Evolutionary conservation across 2,888 invertebrate genomes (phyloP).

Genomic region (Belgica antarctica): DNA sequence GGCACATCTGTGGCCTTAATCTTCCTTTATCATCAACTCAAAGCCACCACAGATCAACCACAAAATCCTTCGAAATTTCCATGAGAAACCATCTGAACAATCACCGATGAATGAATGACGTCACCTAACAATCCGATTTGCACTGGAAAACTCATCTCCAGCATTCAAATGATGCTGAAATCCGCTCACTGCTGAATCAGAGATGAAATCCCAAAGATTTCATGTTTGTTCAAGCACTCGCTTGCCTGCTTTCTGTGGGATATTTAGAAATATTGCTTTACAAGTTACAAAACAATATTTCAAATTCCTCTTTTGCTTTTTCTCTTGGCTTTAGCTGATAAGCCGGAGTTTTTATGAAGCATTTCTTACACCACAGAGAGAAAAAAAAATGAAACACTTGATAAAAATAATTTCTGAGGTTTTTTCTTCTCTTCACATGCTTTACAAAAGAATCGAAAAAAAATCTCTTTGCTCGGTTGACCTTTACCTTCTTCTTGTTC

Average conservation of each 20-base stretch:
- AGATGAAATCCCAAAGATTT: neutral
- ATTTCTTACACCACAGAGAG: conserved; percentile 37
- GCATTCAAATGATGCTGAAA: neutral
- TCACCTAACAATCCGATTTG: too few relatives aligned
- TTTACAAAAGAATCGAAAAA: neutral
- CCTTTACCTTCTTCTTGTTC: conserved; percentile 34
- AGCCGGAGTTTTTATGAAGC: conserved; percentile 41
- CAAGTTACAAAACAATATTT: conserved; percentile 10
- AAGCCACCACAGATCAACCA: too few relatives aligned
- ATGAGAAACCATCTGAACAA: too few relatives aligned
- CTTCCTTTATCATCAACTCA: too few relatives aligned
- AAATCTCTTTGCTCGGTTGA: conserved; percentile 13
- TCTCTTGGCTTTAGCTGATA: conserved; percentile 35
- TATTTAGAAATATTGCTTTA: neutral
- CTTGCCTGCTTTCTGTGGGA: too few relatives aligned
- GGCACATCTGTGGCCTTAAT: too few relatives aligned
- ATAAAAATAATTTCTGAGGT: conserved; percentile 27
- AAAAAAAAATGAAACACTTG: conserved; percentile 31
- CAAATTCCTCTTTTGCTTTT: conserved; percentile 25
- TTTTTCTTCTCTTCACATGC: neutral
- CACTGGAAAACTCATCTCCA: too few relatives aligned
- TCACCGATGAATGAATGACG: too few relatives aligned
- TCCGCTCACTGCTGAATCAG: neutral
- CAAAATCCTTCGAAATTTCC: too few relatives aligned
- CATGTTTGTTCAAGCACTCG: neutral